These are phyloP conservation scores for Oncorhynchus keta DNA, from an alignment of 2,113 vertebrate species.

Conservation along the genomic window DNA sequence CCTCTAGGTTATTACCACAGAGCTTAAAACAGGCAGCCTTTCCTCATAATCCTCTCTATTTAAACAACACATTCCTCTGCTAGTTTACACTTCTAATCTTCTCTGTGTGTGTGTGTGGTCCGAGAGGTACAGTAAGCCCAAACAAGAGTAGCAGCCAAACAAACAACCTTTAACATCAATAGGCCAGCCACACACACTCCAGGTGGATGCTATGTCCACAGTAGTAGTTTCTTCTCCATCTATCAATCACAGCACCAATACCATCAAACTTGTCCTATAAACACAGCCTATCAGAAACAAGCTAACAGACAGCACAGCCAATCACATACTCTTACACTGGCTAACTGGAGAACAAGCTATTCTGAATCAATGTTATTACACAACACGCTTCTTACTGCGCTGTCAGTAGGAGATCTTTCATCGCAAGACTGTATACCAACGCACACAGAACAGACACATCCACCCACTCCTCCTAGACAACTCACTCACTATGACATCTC, in stretches of 20 bases:
- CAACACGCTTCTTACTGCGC: background rate
- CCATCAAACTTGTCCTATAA: no score
- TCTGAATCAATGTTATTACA: background rate
- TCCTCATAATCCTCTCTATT: conserved; percentile 25
- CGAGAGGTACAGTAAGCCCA: background rate
- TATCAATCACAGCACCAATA: no score
- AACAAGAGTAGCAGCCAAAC: background rate
- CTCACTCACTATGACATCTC: background rate
- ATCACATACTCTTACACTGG: no score
- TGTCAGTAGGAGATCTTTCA: no score
- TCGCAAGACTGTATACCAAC: background rate
- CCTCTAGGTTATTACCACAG: conserved; percentile 16
- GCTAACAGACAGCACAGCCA: background rate
- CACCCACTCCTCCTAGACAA: background rate
- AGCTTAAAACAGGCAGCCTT: conserved; percentile 40
- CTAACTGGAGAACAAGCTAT: background rate
- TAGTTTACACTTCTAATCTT: conserved; percentile 46
- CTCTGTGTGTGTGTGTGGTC: background rate
- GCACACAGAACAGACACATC: conserved; percentile 12
- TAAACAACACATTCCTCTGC: conserved; percentile 26
- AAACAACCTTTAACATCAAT: background rate
- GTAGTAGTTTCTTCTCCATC: no score
- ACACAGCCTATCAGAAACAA: background rate
- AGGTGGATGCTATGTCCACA: no score
- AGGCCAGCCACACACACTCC: no score